Conservation (phyloP, 2,888 invertebrate genomes). For the Ennomos fuscantarius region DNA sequence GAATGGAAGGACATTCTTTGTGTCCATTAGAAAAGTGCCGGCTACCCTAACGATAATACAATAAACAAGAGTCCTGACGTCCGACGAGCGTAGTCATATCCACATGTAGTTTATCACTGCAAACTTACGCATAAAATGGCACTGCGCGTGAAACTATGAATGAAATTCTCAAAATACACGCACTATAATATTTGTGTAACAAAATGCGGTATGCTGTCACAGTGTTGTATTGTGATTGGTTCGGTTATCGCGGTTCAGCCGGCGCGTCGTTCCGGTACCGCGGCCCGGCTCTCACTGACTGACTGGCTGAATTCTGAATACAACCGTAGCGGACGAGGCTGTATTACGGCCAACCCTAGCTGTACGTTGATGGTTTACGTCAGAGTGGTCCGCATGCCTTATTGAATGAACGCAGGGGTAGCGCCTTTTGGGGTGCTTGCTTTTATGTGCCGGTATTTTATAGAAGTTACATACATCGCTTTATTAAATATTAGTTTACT, state of each 20-base stretch:
- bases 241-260: conserved; percentile 36
- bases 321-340: conserved; percentile 31
- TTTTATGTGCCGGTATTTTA: conserved; percentile 9
- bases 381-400: conserved; percentile 63
- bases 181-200: conserved; percentile 38
- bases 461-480: background rate
- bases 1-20: conserved; percentile 20
- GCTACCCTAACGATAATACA: conserved; percentile 48
- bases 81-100: conserved; percentile 72
- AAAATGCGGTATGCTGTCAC: conserved; percentile 31
- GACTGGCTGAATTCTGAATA: conserved; percentile 44
- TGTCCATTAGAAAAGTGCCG: conserved; percentile 29
- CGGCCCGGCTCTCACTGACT: conserved; percentile 69
- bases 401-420: conserved; percentile 68
- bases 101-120: conserved; percentile 74
- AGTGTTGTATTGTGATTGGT: conserved; percentile 29
- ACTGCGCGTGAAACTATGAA: conserved; percentile 46
- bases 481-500: too few relatives aligned
- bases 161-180: conserved; percentile 40
- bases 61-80: conserved; percentile 52
- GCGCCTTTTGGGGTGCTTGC: conserved; percentile 41
- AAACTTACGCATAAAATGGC: conserved; percentile 62
- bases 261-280: conserved; percentile 60
- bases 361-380: conserved; percentile 74
- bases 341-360: conserved; percentile 57